phyloP scores from a whole-genome alignment of 2,797 vertebrate species.

The Apogon talboti region DNA sequence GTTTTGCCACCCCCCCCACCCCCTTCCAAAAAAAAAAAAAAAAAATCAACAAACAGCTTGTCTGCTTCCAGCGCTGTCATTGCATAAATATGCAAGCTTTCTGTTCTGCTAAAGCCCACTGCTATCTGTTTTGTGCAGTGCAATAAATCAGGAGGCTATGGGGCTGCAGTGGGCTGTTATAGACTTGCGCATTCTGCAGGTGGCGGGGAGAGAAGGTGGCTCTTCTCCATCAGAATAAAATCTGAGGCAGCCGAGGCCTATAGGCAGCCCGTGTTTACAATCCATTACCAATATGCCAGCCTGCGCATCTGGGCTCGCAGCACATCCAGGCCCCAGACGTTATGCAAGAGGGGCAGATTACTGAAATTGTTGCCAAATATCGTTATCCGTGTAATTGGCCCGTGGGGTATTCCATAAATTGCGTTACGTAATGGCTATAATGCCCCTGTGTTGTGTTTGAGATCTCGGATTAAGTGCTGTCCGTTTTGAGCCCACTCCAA shows the following conservation, averaged over 20 bases:
- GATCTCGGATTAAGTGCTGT: slow-evolving; percentile 21
- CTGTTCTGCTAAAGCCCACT: slow-evolving; percentile 4
- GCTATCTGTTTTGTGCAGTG: slow-evolving; percentile 77
- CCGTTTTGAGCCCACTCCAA: slow-evolving; percentile 51
- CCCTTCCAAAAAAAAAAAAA: neutral
- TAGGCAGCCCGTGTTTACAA: slow-evolving; percentile 69
- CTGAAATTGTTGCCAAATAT: slow-evolving; percentile 55
- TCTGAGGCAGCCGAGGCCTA: slow-evolving; percentile 71
- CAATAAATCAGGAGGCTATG: slow-evolving; percentile 79
- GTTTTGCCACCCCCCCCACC: neutral
- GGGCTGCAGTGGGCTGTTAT: slow-evolving; percentile 86
- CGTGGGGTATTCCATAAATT: slow-evolving; percentile 64
- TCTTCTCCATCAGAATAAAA: slow-evolving; percentile 72
- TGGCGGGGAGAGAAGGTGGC: slow-evolving; percentile 85
- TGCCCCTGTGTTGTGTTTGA: slow-evolving; percentile 41
- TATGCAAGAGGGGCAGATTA: slow-evolving; percentile 64
- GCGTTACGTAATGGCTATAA: slow-evolving; percentile 70
- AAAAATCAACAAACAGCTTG: slow-evolving; percentile 1
- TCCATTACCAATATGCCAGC: slow-evolving; percentile 52
- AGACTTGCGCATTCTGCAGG: slow-evolving; percentile 96
- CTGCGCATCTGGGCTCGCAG: slow-evolving; percentile 62
- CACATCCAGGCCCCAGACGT: slow-evolving; percentile 55
- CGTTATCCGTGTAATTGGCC: slow-evolving; percentile 68
- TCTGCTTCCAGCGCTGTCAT: slow-evolving; percentile 1
- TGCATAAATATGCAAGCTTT: slow-evolving; percentile 49